Evolutionary conservation across 1,140 invertebrate genomes (phyloP), one percentile per base, ranked within the genome.

Genomic region (Liolophura sinensis): DNA sequence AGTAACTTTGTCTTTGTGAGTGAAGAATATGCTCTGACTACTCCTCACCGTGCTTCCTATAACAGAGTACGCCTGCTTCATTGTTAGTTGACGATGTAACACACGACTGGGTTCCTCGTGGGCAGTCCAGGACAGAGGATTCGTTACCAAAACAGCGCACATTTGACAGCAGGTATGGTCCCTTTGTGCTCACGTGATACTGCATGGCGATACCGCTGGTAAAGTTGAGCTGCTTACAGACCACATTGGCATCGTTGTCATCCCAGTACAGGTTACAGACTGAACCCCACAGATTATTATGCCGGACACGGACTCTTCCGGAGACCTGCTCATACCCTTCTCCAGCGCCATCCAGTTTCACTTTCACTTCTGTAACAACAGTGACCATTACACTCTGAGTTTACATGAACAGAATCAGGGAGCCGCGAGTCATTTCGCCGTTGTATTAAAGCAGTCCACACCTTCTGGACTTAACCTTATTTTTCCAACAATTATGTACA

Each of bases 21-120:
- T 22, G 40, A 14, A 64, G 20, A 48, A 16, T 6, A 22, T 27
- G 1, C 25, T 16, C 25, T 50, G 0, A 1, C 16, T 16, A 24
- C 22, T 1, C 22, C 65, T 60, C 56, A 77, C 77, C 77, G 68
- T 72, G 67, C 22, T 65, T 59, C 1, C 73, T 75, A 55, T 76
- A 78, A 64, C 77, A 78, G 16, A 78, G 24, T 0, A 74, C 72
- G 18, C 77, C 77, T 59, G 73, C 77, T 67, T 78, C 77, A 64
- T 74, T 68, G 5, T 68, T 60, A n/a, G 73, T 47, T 58, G 70
- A 78, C 27, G 50, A 50, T 40, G 31, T 40, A 9, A 40, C 31
- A 67, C 77, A 78, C 15, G 71, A 62, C 16, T 71, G 55, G 15
- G 56, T 59, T 12, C 56, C 50, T 22, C 71, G 58, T 14, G 52